Evolutionary conservation across 2,113 vertebrate species (phyloP), one percentile per base, ranked within the genome.

Genomic region (Elanus axillaris): DNA sequence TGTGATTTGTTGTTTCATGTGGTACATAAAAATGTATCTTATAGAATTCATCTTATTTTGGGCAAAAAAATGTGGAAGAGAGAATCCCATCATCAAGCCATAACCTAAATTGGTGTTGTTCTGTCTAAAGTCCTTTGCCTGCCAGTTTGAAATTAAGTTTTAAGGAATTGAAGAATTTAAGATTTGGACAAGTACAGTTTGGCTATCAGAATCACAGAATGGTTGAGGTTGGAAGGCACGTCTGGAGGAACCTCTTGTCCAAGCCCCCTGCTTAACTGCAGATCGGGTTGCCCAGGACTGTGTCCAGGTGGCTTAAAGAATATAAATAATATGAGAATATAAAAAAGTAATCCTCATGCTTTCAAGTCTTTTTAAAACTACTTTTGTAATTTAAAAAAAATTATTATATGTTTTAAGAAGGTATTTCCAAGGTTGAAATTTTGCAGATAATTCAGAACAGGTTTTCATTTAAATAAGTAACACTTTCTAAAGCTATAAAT

Each of bases 81-180:
- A 88, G 34, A 72, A 69, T 16, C 12, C 26, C 11, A 22, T 87
- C 38, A 67, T 74, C 69, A 82, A 40, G 25, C 21, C 3, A 29
- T 0, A 0, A 3, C 34, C 38, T 90, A 42, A 79, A 53, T 0
- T 68, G 8, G 7, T 1, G 1, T 55, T 1, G 1, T 55, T 81
- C 38, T 76, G 0, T 3, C 36, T 68, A 27, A 86, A 64, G 59
- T 87, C 10, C 42, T 86, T 74, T 67, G 18, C 7, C 25, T 11
- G 4, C 6, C 19, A 82, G 48, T 29, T 60, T 71, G 47, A 89
- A 80, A 78, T 84, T 13, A 59, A 48, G 59, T 87, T 87, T 72
- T 75, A 66, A 77, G 36, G 29, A 53, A 72, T 43, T 40, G 26
- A 74, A 59, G 9, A 80, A 42, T 8, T 47, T 42, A 32, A 48